Conservation (phyloP, 2,797 vertebrate genomes). For the Galagoides demidoff region DNA sequence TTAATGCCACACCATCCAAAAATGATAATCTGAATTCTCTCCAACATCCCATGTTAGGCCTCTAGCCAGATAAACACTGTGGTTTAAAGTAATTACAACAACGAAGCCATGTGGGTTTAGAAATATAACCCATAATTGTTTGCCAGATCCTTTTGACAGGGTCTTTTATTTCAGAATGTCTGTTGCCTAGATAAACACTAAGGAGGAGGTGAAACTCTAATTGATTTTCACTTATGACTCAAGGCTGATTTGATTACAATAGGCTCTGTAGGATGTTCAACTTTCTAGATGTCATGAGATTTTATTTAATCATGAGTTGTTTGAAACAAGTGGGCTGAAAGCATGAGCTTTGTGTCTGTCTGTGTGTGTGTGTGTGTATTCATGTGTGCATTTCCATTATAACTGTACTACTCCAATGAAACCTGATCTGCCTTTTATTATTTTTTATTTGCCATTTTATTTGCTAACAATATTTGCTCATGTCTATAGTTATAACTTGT, state of each 20-base stretch:
- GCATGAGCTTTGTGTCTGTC: not conserved
- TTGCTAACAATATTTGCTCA: slow-evolving; percentile 31
- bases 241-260: slow-evolving; percentile 40
- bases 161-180: slow-evolving; percentile 7
- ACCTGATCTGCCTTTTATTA: slow-evolving; percentile 16
- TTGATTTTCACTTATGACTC: slow-evolving; percentile 45
- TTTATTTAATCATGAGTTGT: slow-evolving; percentile 36
- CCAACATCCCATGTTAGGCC: not conserved
- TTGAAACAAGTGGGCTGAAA: slow-evolving; percentile 22
- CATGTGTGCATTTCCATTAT: not conserved
- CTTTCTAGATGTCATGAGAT: not conserved
- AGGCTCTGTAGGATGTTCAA: not conserved
- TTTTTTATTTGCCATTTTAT: slow-evolving; percentile 53
- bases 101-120: not conserved
- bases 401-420: not conserved
- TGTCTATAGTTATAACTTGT: slow-evolving; percentile 30
- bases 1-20: not conserved
- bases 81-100: not conserved
- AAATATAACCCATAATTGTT: not conserved
- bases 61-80: not conserved
- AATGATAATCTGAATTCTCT: not conserved
- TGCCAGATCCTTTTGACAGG: not conserved
- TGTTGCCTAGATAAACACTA: slow-evolving; percentile 5
- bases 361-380: not conserved
- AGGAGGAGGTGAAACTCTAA: not conserved